Evolutionary conservation across 2,888 invertebrate species (phyloP), one percentile per base, ranked within the genome.

Genomic region (Fragum whitleyi): DNA sequence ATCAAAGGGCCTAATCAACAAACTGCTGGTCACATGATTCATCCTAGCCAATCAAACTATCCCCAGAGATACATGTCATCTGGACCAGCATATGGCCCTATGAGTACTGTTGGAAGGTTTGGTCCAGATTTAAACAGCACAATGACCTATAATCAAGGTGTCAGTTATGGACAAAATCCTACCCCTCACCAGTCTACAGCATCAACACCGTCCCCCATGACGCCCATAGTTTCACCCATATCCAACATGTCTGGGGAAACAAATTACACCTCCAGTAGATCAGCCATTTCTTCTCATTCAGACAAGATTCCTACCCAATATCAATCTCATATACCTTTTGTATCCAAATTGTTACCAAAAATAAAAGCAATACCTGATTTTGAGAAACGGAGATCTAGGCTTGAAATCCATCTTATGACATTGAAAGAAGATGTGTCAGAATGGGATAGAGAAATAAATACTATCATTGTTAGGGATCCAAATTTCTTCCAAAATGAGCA

Each of bases 401-500:
- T 88, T n/a, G 87, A 88, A 9, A 83, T 90, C 11, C 67, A 78
- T 62, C 29, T 90, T 7, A 69, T 85, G 67, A 80, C 81, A 3
- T 72, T 90, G 29, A 79, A 80, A 21, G 88, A 90, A 26, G 90
- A 91, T 67, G 76, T 91, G 1, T 70, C 83, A 14, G 86, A 83
- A 0, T 80, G 87, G 61, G 90, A 90, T 26, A 62, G 67, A 5
- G 75, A 70, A 57, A 86, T 90, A 1, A 86, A 88, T 61, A 74
- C 70, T 14, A 71, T 90, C 5, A 89, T 90, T 67, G 68, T 83
- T 21, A 75, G 86, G 14, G 78, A 85, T 75, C 86, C 84, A 9
- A 81, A 86, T n/a, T 90, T 91, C 68, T 87, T 85, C 62, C 83
- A 88, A 55, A 85, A 88, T 74, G 82, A 85, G n/a, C 83, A 87